Percentiles rank a stretch among this genome's conserved stretches.
Conservation (phyloP, 2,113 vertebrate genomes). For the Cololabis saira region DNA sequence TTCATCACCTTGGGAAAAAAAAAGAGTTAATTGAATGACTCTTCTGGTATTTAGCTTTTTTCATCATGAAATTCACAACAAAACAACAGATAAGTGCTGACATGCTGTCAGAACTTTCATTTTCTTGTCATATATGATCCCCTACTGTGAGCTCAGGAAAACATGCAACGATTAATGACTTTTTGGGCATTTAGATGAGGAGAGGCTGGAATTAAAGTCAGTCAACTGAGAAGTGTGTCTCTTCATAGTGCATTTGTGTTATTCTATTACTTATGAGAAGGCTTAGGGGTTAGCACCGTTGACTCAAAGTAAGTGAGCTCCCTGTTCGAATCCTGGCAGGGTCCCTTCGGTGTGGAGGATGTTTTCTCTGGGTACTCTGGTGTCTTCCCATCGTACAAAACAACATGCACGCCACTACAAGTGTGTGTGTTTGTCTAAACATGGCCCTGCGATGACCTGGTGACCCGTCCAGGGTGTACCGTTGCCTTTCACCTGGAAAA, state of each 20-base stretch:
- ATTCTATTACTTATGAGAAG: slow-evolving; percentile 42
- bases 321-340: no score
- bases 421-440: neutral
- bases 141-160: slow-evolving; percentile 57
- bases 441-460: no score
- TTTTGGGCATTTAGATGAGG: slow-evolving; percentile 64
- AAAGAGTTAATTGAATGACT: slow-evolving; percentile 61
- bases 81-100: slow-evolving; percentile 65
- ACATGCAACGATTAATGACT: slow-evolving; percentile 63
- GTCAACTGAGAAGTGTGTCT: slow-evolving; percentile 50
- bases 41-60: slow-evolving; percentile 64
- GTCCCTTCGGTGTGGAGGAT: no score
- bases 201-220: slow-evolving; percentile 40
- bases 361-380: no score
- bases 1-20: slow-evolving; percentile 59
- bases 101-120: slow-evolving; percentile 68
- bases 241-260: slow-evolving; percentile 34
- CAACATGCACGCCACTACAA: slow-evolving; percentile 3
- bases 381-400: no score
- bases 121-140: slow-evolving; percentile 70
- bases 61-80: slow-evolving; percentile 63
- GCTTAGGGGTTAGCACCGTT: neutral
- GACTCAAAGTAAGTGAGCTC: no score
- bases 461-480: no score
- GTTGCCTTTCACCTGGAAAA: no score